A percentile compares a stretch with the other conserved stretches of the same genome.
These are phyloP conservation scores for Lepidostoma basale DNA, from an alignment of 1,140 invertebrate genomes.

Conservation along the genomic window DNA sequence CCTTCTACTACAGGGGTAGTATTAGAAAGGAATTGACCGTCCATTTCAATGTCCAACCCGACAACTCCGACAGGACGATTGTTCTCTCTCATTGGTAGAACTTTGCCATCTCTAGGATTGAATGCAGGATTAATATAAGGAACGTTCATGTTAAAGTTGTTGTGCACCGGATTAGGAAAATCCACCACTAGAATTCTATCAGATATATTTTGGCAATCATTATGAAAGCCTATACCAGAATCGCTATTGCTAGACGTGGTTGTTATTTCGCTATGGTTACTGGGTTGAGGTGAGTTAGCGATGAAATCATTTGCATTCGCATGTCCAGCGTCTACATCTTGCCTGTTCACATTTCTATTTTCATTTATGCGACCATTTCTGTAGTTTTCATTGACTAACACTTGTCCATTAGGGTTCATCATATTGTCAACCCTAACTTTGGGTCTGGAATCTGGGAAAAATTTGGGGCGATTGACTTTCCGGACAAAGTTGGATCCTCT, in stretches of 20 bases:
- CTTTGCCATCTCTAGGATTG: constrained; percentile 49
- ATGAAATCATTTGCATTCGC: constrained; percentile 48
- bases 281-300: constrained; percentile 81
- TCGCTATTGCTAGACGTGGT: constrained; percentile 92
- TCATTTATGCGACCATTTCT: constrained; percentile 20
- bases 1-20: constrained; percentile 60
- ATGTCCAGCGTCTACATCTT: constrained; percentile 47
- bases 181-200: constrained; percentile 84
- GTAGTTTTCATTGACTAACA: constrained; percentile 13
- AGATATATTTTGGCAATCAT: constrained; percentile 81
- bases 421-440: constrained; percentile 44
- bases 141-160: constrained; percentile 45
- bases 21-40: constrained; percentile 57
- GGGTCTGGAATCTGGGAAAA: constrained; percentile 42
- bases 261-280: constrained; percentile 78
- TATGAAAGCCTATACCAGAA: constrained; percentile 91
- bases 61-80: constrained; percentile 54
- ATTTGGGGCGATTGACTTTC: constrained; percentile 39
- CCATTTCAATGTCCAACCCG: constrained; percentile 56
- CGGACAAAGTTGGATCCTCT: constrained; percentile 38
- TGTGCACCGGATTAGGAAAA: constrained; percentile 61
- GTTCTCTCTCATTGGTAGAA: constrained; percentile 47
- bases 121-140: constrained; percentile 46
- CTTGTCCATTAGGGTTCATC: constrained; percentile 4
- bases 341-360: constrained; percentile 33